Conservation (phyloP, 37 sponge, comb jelly and placozoan species). For the Hexactinellida sp. region DNA sequence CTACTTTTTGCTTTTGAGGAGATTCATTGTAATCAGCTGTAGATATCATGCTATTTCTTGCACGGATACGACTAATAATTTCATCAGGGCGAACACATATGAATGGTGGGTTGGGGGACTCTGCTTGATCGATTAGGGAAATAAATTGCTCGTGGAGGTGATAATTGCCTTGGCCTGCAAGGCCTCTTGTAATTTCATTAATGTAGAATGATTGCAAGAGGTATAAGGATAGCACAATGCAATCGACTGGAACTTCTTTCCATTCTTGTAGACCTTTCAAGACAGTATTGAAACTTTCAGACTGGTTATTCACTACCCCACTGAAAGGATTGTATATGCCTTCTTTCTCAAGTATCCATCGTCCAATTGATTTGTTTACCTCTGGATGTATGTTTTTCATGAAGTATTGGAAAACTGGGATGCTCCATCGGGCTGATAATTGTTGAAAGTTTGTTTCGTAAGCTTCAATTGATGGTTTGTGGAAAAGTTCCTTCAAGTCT, state of each 20-base stretch:
- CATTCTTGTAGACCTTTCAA: not conserved
- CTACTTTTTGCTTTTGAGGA: not conserved
- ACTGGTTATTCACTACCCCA: too few relatives aligned
- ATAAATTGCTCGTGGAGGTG: not conserved
- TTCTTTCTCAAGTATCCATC: too few relatives aligned
- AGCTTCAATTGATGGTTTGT: slow-evolving; percentile 1
- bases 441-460: not conserved
- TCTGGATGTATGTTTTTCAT: not conserved
- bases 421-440: not conserved
- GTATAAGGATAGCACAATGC: not conserved
- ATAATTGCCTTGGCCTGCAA: not conserved
- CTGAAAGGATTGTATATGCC: not conserved
- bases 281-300: not conserved
- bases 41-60: not conserved
- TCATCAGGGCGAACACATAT: not conserved
- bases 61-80: not conserved
- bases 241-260: slow-evolving; percentile 16
- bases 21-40: not conserved
- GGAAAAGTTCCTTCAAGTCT: not conserved
- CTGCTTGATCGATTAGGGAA: not conserved
- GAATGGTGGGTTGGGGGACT: not conserved
- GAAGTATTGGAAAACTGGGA: not conserved
- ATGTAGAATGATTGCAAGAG: not conserved
- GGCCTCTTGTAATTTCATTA: not conserved
- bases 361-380: not conserved